A percentile compares a stretch with the other conserved stretches of the same genome.
Conservation (phyloP, 2,113 vertebrate species). For the Indicator maculatus region DNA sequence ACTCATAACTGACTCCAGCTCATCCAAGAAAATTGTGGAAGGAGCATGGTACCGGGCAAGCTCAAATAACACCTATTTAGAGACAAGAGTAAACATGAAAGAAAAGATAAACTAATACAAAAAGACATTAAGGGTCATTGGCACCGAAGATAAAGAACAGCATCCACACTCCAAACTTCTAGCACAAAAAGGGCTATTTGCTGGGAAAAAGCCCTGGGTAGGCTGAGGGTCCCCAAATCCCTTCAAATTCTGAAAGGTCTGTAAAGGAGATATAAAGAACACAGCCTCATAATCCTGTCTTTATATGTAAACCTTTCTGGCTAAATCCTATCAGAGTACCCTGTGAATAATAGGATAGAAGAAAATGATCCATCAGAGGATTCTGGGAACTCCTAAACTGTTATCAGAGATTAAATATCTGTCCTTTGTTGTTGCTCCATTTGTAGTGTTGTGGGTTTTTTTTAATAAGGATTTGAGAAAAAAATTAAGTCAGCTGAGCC, state of each 20-base stretch:
- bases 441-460: neutral
- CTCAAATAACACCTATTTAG: constrained; percentile 90
- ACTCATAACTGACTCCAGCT: constrained; percentile 96
- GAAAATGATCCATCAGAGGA: constrained; percentile 49
- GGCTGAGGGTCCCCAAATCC: constrained; percentile 18
- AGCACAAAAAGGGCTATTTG: neutral
- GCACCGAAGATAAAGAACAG: neutral
- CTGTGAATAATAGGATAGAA: constrained; percentile 59
- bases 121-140: neutral
- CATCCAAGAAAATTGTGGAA: constrained; percentile 97
- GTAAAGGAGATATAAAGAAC: constrained; percentile 44
- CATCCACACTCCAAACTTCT: neutral
- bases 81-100: neutral
- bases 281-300: constrained; percentile 43
- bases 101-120: neutral
- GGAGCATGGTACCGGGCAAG: constrained; percentile 94
- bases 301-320: constrained; percentile 48
- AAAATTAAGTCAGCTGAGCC: neutral
- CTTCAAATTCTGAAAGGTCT: constrained; percentile 58
- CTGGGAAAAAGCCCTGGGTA: constrained; percentile 13
- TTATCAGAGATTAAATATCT: constrained; percentile 19
- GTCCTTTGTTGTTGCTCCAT: constrained; percentile 20
- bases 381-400: constrained; percentile 27
- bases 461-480: constrained; percentile 30
- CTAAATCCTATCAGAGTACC: constrained; percentile 58